Base-by-base conservation (phyloP, 1,140 invertebrate genomes). In the Patella vulgata region DNA sequence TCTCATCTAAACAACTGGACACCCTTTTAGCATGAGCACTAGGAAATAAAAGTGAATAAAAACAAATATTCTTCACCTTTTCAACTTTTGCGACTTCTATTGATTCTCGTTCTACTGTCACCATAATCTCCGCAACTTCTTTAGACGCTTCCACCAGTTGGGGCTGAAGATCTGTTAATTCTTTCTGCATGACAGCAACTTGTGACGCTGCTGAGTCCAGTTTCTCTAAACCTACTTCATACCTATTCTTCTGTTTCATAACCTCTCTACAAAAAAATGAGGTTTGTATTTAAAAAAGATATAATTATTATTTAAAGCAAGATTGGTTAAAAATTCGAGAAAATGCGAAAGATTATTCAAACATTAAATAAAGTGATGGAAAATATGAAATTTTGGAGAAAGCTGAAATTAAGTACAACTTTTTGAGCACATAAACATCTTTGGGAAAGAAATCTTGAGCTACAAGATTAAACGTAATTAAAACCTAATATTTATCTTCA, bases 111-210 rank as follows among this genome's bases (percentile, higher is more conserved):
- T 85, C 81, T 53, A 85, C 79, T 52, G 79, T 68, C 11, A 82
- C 60, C 82, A 85, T 84, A n/a, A 82, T 82, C 47, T 84, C 78
- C 33, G 84, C 84, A 4, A 82, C 83, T 44, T 85, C 78, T 66
- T 81, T 77, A 55, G 77, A 80, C 46, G 84, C 84, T 17, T 73
- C 66, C 0, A 84, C 88, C 9, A 99, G 85, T 82, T 94, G 90
- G 12, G 97, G 97, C 79, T 98, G 95, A 23, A 98, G 85, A 25
- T 89, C 90, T 25, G 90, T 90, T 66, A 98, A 83, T 19, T 99
- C 86, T 75, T 97, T 92, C 46, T 93, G 89, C 83, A 87, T 85
- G n/a, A 79, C 74, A 9, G 74, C 65, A 6, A 87, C 85, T 85
- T 97, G 93, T 19, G 75, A 76, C 14, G 81, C 73, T 33, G 84